These are phyloP conservation scores for Microctenopoma stevenorrisi DNA, from an alignment of 2,797 vertebrate species.

Conservation along the genomic window DNA sequence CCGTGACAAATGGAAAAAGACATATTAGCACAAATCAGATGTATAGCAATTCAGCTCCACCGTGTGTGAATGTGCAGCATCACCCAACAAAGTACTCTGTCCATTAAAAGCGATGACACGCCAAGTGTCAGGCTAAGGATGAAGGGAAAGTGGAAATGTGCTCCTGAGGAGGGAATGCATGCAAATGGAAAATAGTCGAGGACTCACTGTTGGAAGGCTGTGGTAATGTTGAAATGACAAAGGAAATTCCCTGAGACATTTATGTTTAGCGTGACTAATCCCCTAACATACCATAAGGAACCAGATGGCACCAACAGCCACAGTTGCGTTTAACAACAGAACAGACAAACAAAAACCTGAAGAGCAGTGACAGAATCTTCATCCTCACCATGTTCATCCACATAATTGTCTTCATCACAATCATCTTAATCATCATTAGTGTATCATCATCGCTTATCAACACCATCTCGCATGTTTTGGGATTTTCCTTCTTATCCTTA, in stretches of 20 bases:
- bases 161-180: conserved; percentile 49
- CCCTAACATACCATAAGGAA: conserved; percentile 52
- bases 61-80: conserved; percentile 11
- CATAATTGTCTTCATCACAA: conserved; percentile 29
- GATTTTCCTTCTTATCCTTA: conserved; percentile 9
- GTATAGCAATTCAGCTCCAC: conserved; percentile 5
- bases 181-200: conserved; percentile 51
- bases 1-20: conserved; percentile 28
- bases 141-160: conserved; percentile 59
- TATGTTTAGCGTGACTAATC: conserved; percentile 60
- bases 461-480: conserved; percentile 1
- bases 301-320: conserved; percentile 59
- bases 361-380: conserved; percentile 23
- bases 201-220: conserved; percentile 26
- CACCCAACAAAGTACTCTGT: conserved; percentile 36
- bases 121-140: conserved; percentile 35
- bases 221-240: conserved; percentile 51
- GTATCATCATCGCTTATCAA: conserved; percentile 48
- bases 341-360: conserved; percentile 34
- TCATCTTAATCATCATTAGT: conserved; percentile 50
- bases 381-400: conserved; percentile 28
- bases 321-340: conserved; percentile 54
- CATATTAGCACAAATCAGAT: conserved; percentile 33
- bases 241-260: conserved; percentile 53
- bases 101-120: conserved; percentile 55